These are phyloP conservation scores for Tragelaphus strepsiceros DNA, from an alignment of 2,113 vertebrate genomes.

Conservation along the genomic window DNA sequence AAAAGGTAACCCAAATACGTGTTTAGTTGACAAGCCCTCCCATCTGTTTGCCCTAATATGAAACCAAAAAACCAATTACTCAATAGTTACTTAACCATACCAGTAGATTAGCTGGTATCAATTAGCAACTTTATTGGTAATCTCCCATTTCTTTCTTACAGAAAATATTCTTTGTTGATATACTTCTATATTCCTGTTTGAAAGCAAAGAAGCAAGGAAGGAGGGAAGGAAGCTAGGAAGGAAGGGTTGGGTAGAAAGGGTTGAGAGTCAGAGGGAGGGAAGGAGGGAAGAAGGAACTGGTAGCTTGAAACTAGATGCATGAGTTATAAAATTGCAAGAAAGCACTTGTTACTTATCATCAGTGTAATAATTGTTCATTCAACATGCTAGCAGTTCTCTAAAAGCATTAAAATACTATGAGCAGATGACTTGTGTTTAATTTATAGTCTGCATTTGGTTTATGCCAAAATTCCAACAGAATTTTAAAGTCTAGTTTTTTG, in stretches of 20 bases:
- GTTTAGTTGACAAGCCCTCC: background rate
- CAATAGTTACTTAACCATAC: background rate
- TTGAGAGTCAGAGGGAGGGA: fast-evolving
- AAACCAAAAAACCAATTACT: background rate
- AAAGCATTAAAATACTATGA: background rate
- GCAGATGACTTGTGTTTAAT: background rate
- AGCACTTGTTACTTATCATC: background rate
- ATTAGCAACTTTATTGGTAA: background rate
- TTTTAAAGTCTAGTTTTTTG: background rate
- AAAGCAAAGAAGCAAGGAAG: background rate
- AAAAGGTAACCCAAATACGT: background rate
- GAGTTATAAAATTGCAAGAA: background rate
- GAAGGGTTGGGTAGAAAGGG: no score
- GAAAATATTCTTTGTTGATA: background rate
- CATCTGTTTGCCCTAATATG: background rate
- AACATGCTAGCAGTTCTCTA: background rate
- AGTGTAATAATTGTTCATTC: background rate
- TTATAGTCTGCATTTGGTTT: background rate
- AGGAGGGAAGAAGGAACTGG: background rate
- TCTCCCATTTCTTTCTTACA: background rate
- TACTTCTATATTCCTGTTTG: background rate
- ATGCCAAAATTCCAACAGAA: background rate
- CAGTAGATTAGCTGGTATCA: background rate
- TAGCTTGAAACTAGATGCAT: background rate
- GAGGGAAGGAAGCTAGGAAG: fast-evolving